Evolutionary conservation across 2,888 invertebrate species (phyloP), one percentile per base, ranked within the genome.

Genomic region (Leucophenga montana): DNA sequence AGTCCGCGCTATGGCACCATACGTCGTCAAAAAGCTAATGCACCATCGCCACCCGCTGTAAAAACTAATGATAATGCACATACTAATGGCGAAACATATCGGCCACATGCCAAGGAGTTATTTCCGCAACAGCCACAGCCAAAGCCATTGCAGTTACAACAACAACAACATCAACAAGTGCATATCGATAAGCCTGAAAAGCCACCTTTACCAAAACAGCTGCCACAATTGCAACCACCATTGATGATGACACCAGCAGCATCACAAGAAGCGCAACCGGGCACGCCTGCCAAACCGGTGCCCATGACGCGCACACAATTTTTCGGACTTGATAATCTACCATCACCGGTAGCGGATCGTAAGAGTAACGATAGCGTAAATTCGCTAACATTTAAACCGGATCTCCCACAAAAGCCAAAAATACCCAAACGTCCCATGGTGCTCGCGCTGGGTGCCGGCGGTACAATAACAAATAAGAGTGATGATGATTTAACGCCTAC

Each of bases 391-490:
- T 71, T 86, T 1, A 86, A 87, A 71, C 84, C 87, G 14, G 89
- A 89, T 71, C 80, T 89, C 33, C 88, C 89, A 39, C 90, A 91
- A 85, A 95, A 95, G 88, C 95, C 95, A 6, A 94, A 93, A 66
- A 92, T 95, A 76, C 95, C 95, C 65, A 95, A 95, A 87, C 91
- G 95, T 69, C 95, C 95, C 4, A 71, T 77, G 50, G 85, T 76
- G 13, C 73, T 86, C 16, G 62, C 77, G 16, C 66, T 76, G 18
- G 69, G 64, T 0, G 59, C 62, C 20, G 54, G 50, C 22, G 66
- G 68, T 6, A 44, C 6, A 14, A 13, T 22, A 22, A 22, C n/a
- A 0, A 62, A 75, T 65, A 85, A 78, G 70, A 85, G 84, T 69
- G 87, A 87, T 50, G 86, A 86, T 62, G 87, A 87, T 61, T 67